Conservation (phyloP, 1,140 invertebrate species). For the Drosophila bifasciata region DNA sequence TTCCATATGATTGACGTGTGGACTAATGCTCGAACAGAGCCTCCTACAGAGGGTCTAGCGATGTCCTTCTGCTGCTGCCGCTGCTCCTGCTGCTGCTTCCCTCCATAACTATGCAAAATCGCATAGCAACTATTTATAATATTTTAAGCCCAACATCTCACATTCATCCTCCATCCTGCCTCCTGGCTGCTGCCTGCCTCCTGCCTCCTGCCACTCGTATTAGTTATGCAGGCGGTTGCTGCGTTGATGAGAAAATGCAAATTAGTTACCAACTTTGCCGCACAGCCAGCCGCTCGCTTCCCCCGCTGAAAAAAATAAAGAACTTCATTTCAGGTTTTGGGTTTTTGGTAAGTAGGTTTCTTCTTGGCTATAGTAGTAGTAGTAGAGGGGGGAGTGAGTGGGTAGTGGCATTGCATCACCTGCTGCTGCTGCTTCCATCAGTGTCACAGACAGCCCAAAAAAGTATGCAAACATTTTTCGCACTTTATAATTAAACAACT, state of each 20-base stretch:
- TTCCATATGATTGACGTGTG: slow-evolving; percentile 74
- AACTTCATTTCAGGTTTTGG: slow-evolving; percentile 27
- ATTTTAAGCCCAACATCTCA: slow-evolving; percentile 46
- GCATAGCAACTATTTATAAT: slow-evolving; percentile 69
- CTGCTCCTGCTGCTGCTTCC: not conserved
- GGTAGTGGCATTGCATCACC: slow-evolving; percentile 49
- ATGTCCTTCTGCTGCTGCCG: not conserved
- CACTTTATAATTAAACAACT: slow-evolving; percentile 82
- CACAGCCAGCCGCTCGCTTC: slow-evolving; percentile 27
- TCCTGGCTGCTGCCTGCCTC: slow-evolving; percentile 7
- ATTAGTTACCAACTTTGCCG: slow-evolving; percentile 78
- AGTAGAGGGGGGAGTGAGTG: not conserved
- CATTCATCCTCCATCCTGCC: not conserved
- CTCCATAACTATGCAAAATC: slow-evolving; percentile 66
- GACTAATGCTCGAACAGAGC: slow-evolving; percentile 52
- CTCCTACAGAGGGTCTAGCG: slow-evolving; percentile 2
- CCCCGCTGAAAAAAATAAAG: slow-evolving; percentile 33
- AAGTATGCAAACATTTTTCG: slow-evolving; percentile 82
- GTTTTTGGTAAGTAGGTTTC: no score
- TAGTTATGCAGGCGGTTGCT: slow-evolving; percentile 72
- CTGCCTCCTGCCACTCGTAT: slow-evolving; percentile 43
- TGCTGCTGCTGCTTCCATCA: slow-evolving; percentile 71
- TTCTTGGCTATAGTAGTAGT: not conserved
- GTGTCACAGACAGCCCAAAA: slow-evolving; percentile 71
- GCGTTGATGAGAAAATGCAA: slow-evolving; percentile 81